Evolutionary conservation across 2,888 invertebrate genomes (phyloP), one percentile per base, ranked within the genome.

Genomic region (Gortyna flavago): DNA sequence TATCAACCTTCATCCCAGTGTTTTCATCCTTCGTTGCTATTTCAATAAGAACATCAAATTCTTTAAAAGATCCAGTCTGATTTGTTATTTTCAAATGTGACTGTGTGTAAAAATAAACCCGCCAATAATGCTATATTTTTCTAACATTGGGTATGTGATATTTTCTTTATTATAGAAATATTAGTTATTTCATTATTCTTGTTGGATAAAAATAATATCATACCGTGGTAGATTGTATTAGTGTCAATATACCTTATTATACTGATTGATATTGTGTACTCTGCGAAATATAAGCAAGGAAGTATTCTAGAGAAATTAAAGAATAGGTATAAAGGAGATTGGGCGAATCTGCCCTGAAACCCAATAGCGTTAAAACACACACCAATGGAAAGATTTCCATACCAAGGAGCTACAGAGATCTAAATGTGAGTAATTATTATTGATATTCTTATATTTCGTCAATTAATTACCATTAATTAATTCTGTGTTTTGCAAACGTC

Each of bases 181-280:
- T 77, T 51, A 35, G 13, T 44, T 70, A 35, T 54, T 38, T 57
- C 65, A 21, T 78, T 79, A 59, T 59, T 59, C 7, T 51, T 57
- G 25, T 13, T 1, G 1, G 32, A 18, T 16, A 72, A 35, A 21
- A 59, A 72, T 51, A 66, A 65, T 32, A 59, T 48, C 59, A 18
- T 29, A 9, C 7, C n/a, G n/a, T 54, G 11, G n/a, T 35, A 0
- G 32, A 9, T 44, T 44, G 1, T 65, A 57, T 18, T 44, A n/a
- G 1, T 75, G 2, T 79, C 25, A 25, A 32, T 29, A 48, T 54
- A 54, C 4, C 16, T 29, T 44, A 64, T 21, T n/a, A n/a, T n/a
- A n/a, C n/a, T 72, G 32, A 41, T 48, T 38, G n/a, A 57, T 54
- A 68, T 29, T 57, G 16, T 57, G 48, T 57, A 48, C 11, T 9